Evolutionary conservation across 2,888 invertebrate species (phyloP).

Genomic region (Noctuana brunneofusca): DNA sequence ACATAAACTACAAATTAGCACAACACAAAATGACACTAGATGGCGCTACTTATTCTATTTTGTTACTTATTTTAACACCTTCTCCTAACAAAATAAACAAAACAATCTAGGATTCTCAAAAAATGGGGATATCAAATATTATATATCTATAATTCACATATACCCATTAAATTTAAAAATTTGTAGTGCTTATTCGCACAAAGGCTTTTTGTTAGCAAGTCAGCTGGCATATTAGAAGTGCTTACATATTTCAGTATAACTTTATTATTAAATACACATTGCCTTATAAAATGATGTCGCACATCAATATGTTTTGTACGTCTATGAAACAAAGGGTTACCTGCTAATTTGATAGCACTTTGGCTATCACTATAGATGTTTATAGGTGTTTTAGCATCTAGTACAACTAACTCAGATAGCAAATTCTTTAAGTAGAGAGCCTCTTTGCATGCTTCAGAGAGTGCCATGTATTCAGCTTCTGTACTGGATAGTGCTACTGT

Average conservation of each 20-base stretch:
- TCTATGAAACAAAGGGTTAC: not conserved
- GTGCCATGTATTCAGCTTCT: slow-evolving; percentile 37
- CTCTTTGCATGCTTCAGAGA: slow-evolving; percentile 39
- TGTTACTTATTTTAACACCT: too few species aligned
- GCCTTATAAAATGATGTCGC: not conserved
- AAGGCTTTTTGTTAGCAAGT: not conserved
- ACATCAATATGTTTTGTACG: not conserved
- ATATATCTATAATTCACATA: not conserved
- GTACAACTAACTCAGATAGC: slow-evolving; percentile 28
- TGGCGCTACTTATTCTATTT: too few species aligned
- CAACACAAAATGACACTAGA: too few species aligned
- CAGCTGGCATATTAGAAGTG: not conserved
- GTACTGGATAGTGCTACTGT: slow-evolving; percentile 49
- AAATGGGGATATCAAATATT: not conserved
- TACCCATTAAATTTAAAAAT: not conserved
- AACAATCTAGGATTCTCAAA: not conserved
- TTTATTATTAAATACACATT: not conserved
- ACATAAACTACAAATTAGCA: too few species aligned
- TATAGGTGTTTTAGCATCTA: not conserved
- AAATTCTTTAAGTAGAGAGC: slow-evolving; percentile 38
- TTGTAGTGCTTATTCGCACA: not conserved
- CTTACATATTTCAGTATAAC: not conserved
- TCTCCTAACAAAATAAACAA: not conserved
- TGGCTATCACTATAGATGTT: not conserved
- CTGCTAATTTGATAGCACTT: slow-evolving; percentile 4